A percentile compares a stretch with the other conserved stretches of the same genome.
Evolutionary conservation across 2,888 invertebrate species (phyloP).

Genomic region (Caenorhabditis japonica): DNA sequence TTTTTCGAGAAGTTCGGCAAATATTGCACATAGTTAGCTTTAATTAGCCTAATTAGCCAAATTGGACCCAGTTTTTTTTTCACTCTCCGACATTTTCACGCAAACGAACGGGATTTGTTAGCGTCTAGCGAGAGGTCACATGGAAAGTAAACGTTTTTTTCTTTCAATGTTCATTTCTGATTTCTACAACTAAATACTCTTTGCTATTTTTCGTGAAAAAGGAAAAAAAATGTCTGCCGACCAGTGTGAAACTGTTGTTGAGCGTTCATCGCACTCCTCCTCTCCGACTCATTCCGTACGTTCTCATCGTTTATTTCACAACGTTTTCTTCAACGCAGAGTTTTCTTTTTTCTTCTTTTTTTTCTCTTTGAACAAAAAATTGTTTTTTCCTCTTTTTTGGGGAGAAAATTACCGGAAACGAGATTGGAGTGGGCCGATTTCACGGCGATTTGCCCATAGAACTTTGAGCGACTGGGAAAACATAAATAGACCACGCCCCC

Average conservation of each 20-base stretch:
- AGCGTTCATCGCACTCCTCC: slow-evolving; percentile 11
- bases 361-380: slow-evolving; percentile 12
- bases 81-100: slow-evolving; percentile 2
- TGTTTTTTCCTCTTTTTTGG: slow-evolving; percentile 22
- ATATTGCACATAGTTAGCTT: background rate
- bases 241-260: slow-evolving; percentile 39
- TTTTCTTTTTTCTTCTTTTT: slow-evolving; percentile 8
- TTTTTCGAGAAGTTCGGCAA: too few relatives aligned
- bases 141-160: background rate
- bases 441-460: slow-evolving; percentile 36
- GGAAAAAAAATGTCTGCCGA: slow-evolving; percentile 16
- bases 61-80: slow-evolving; percentile 42
- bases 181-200: too few relatives aligned
- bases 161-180: slow-evolving; percentile 5
- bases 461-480: slow-evolving; percentile 17
- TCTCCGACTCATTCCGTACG: slow-evolving; percentile 34
- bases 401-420: slow-evolving; percentile 45
- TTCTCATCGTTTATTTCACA: slow-evolving; percentile 38
- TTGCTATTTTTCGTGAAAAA: slow-evolving; percentile 39
- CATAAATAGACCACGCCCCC: background rate
- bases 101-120: slow-evolving; percentile 11
- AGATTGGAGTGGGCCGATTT: slow-evolving; percentile 27
- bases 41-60: slow-evolving; percentile 30
- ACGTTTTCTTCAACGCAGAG: slow-evolving; percentile 9
- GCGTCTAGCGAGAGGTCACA: background rate